Percentiles rank a stretch among this genome's conserved stretches.
phyloP scores from a whole-genome alignment of 1,140 invertebrate genomes.

The Homarus americanus region DNA sequence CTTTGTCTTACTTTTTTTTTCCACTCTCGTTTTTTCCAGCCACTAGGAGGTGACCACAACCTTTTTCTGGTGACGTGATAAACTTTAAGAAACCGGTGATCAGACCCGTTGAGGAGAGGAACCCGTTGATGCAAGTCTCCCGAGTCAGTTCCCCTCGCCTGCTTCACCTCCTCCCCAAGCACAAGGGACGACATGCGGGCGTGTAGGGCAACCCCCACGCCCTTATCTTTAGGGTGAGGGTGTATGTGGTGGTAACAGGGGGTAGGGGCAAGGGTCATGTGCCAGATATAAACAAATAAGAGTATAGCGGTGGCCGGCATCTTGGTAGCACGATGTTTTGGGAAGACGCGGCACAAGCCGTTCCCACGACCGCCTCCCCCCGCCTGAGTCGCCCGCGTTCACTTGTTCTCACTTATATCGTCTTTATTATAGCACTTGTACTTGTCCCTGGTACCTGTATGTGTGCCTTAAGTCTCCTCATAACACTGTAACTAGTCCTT shows the following conservation, averaged over 20 bases:
- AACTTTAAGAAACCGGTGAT: background rate
- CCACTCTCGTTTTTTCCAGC: background rate
- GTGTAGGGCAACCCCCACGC: background rate
- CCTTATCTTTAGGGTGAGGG: background rate
- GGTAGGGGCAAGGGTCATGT: background rate
- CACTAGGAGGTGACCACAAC: background rate
- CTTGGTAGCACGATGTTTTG: constrained; percentile 51
- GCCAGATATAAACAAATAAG: constrained; percentile 51
- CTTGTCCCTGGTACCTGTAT: no score
- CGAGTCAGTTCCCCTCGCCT: background rate
- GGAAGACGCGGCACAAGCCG: constrained; percentile 57
- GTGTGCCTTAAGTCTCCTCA: no score
- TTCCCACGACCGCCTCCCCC: constrained; percentile 51
- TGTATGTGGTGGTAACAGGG: constrained; percentile 21
- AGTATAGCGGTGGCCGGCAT: constrained; percentile 51
- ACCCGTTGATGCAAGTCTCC: background rate
- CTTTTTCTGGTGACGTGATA: background rate
- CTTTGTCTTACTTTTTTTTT: background rate
- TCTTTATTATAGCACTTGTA: background rate
- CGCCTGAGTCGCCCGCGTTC: constrained; percentile 14
- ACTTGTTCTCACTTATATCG: background rate
- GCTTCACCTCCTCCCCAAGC: background rate
- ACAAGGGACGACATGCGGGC: background rate
- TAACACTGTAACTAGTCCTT: no score
- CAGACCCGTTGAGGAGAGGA: background rate